Evolutionary conservation across 2,797 vertebrate species (phyloP), one percentile per base, ranked within the genome.

Genomic region (Enteromius anoplus): DNA sequence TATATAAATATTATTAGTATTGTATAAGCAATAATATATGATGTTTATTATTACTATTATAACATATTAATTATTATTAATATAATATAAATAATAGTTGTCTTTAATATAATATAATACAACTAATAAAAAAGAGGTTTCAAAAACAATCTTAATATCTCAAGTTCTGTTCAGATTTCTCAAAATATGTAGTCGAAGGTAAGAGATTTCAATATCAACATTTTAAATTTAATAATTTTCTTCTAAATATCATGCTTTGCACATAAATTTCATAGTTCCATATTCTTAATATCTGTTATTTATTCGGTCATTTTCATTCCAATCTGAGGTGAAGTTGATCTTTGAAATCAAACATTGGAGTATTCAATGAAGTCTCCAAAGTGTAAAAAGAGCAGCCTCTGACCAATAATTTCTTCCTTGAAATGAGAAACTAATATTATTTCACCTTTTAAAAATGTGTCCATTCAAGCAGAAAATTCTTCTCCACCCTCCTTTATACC

Each of bases 381-480:
- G 19, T 21, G 7, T n/a, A n/a, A 49, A 51, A 49, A 51, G 19
- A 55, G 11, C 5, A 75, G 55, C 5, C 53, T 75, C 49, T 34
- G n/a, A 15, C 32, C 11, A 15, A n/a, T 14, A 1, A 2, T 8
- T n/a, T 55, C 53, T 75, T 40, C 29, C 72, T 40, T 0, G 5
- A 26, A 62, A 45, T 77, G 8, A 77, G 23, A 29, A 77, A 26
- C 7, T 45, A 21, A 64, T 11, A 19, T 47, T 10, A 64, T 62
- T 77, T 47, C 58, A 64, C 40, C 58, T 11, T 40, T 60, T 29
- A 55, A 49, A 53, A 53, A 64, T 45, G 3, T 9, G 19, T 4
- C 32, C 58, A 77, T 45, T 62, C 55, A 64, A 77, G 75, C 58
- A 14, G 40, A 62, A 62, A 47, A 29, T 12, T 47, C 4, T 65